Base-by-base conservation (phyloP, 2,113 vertebrate species). In the Echinops telfairi region DNA sequence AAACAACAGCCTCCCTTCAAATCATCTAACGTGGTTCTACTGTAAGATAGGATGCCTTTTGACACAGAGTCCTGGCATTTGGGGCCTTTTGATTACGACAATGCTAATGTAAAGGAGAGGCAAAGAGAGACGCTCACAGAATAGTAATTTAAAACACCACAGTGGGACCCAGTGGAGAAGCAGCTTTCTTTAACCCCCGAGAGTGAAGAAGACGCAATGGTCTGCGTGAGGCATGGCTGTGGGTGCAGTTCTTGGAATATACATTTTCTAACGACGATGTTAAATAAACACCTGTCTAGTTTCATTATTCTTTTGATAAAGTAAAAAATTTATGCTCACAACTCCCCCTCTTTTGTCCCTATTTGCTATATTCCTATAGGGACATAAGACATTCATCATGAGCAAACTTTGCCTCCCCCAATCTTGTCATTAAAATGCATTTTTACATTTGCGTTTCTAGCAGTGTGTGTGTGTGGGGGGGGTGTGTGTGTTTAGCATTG, bases 381-480 rank as follows among this genome's bases (percentile, higher is more conserved):
- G 86, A 91, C 66, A 11, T 14, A 75, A 15, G 31, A 2, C 9
- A 53, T 25, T 53, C 1, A 87, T 90, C 81, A 22, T 60, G 20
- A 84, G 68, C 2, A 87, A 66, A 33, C 73, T 93, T 92, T 92
- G 89, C 75, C 23, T 22, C 60, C 60, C 60, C 23, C 0, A 27
- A n/a, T 78, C 68, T 33, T 33, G 76, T 75, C 68, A 31, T 53
- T 92, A 82, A 91, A 94, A 95, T 96, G 82, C 23, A 91, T 96
- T 97, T 84, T 90, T 95, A 85, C 86, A 88, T 92, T 93, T 94
- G 31, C 68, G 79, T 86, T 97, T 85, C 84, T 75, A 31, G 33
- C 78, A 95, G 58, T 89, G n/a, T 60, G 71, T 29, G 53, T 62
- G 70, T 82, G 43, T 47, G 43, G 5, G 43, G 5, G 43, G 5